Evolutionary conservation across 2,888 invertebrate genomes (phyloP), one percentile per base, ranked within the genome.

Genomic region (Euplagia quadripunctaria): DNA sequence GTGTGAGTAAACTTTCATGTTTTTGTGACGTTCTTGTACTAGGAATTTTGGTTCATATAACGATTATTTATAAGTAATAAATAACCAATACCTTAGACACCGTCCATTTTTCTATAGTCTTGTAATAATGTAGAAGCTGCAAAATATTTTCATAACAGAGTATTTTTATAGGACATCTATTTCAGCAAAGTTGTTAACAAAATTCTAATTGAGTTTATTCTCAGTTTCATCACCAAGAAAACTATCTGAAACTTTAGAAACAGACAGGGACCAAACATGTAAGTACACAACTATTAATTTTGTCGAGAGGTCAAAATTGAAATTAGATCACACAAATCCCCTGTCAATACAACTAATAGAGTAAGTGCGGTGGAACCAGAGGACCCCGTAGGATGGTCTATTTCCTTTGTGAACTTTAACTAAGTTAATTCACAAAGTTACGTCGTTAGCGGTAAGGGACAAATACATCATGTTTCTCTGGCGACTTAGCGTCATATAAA

Each of bases 331-430:
- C 42, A 20, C 71, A 80, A 83, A 77, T 82, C 75, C 71, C 66
- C 65, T 65, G 77, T 83, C 83, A 82, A 80, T 83, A 82, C 73
- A 73, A 79, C 76, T 83, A 83, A 83, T 79, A 80, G 70, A 80
- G 78, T 81, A 81, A 80, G 75, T 81, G 81, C 79, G 84, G 84
- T 80, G 72, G 69, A 78, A 76, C 68, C 72, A 55, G 46, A 61
- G 74, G 76, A 66, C 79, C 31, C 70, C 74, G 77, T 79, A 81
- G 79, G 81, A 77, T 75, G 64, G 74, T 72, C 77, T 71, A 80
- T 77, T 84, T 79, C 77, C 84, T 84, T 82, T 81, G 84, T 82
- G 73, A 84, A 82, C 76, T 82, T 75, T 80, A 81, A 82, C 81
- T 78, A 80, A 84, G 81, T 84, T 84, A 84, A 82, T 84, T 78